A percentile compares a stretch with the other conserved stretches of the same genome.
phyloP scores from a whole-genome alignment of 2,888 invertebrate genomes.

The Junonia oenone region DNA sequence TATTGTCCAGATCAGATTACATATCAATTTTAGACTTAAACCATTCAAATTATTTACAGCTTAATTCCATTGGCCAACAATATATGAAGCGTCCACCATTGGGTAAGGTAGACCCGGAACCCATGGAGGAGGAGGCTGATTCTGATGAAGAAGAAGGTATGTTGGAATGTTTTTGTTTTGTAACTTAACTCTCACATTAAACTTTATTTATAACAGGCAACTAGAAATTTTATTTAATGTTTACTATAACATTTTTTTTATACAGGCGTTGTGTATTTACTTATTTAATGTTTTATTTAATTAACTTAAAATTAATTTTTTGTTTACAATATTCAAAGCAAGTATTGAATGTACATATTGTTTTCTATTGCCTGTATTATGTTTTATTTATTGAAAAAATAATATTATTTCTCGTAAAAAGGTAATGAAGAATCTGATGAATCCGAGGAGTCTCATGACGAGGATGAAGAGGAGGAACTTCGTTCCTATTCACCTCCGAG shows the following conservation, averaged over 20 bases:
- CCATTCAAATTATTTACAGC: too few species aligned
- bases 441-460: slow-evolving; percentile 79
- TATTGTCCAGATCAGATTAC: too few species aligned
- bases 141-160: slow-evolving; percentile 79
- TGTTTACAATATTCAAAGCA: neutral
- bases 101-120: slow-evolving; percentile 76
- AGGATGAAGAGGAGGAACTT: slow-evolving; percentile 78
- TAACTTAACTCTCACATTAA: too few species aligned
- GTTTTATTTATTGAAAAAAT: too few species aligned
- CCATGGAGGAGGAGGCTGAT: slow-evolving; percentile 78
- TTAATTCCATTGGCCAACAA: slow-evolving; percentile 71
- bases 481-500: slow-evolving; percentile 62
- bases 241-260: too few species aligned
- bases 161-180: neutral
- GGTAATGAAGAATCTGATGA: slow-evolving; percentile 80
- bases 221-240: too few species aligned
- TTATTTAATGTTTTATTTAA: neutral
- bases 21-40: too few species aligned
- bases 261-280: too few species aligned
- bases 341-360: too few species aligned
- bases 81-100: slow-evolving; percentile 73
- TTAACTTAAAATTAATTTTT: neutral
- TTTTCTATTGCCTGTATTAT: too few species aligned
- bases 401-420: too few species aligned
- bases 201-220: too few species aligned